Evolutionary conservation across 1,140 invertebrate genomes (phyloP).

Genomic region (Holcopasites calliopsidis): DNA sequence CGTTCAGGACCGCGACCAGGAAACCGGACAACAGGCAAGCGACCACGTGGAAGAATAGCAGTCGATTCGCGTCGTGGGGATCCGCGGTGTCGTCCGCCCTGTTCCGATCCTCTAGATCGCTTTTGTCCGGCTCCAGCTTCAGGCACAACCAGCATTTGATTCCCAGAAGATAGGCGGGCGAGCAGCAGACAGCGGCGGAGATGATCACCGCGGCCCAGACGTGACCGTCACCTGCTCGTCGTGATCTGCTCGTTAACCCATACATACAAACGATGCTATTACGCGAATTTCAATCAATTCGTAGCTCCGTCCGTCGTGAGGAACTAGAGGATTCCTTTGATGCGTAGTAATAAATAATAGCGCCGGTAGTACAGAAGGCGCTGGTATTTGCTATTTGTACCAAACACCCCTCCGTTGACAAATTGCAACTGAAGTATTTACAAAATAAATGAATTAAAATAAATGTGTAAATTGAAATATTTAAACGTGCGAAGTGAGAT

Average conservation of each 20-base stretch:
- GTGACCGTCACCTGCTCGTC: conserved; percentile 47
- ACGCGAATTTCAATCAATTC: background rate
- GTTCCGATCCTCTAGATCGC: background rate
- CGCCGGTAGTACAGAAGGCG: too few species aligned
- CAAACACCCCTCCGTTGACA: too few species aligned
- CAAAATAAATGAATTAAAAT: too few species aligned
- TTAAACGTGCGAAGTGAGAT: too few species aligned
- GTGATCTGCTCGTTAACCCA: conserved; percentile 27
- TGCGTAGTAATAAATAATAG: too few species aligned
- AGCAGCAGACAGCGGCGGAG: conserved; percentile 3
- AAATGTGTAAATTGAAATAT: too few species aligned
- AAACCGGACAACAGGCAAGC: conserved; percentile 48
- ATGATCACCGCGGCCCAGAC: conserved; percentile 41
- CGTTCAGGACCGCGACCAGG: conserved; percentile 34
- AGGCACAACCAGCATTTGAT: background rate
- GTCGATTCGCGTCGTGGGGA: conserved; percentile 24
- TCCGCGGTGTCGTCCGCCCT: background rate
- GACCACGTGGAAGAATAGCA: conserved; percentile 42
- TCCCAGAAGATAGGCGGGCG: conserved; percentile 44
- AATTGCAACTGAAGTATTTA: too few species aligned
- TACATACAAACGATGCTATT: background rate
- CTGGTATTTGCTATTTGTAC: too few species aligned
- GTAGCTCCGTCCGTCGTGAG: background rate
- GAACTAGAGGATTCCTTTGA: too few species aligned
- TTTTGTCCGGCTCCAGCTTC: background rate